Percentiles rank a stretch among this genome's conserved stretches.
Conservation (phyloP, 2,113 vertebrate genomes). For the Coryphaenoides rupestris region DNA sequence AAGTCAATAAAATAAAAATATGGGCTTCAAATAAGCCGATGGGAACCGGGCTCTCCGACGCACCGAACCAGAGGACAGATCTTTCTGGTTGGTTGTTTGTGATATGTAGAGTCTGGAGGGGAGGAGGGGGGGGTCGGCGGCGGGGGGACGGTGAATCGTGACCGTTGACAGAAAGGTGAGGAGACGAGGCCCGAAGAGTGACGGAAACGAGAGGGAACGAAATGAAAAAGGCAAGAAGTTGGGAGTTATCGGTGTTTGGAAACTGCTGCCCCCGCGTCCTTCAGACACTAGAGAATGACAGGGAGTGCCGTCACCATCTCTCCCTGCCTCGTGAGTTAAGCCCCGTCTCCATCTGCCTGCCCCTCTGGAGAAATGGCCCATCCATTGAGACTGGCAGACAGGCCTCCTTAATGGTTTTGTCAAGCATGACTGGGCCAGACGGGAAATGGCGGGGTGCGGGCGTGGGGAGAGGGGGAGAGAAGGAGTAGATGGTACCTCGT, state of each 20-base stretch:
- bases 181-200: not conserved
- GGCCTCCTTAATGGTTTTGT: slow-evolving; percentile 45
- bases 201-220: too few species aligned
- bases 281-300: slow-evolving; percentile 16
- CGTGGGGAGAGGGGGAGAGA: too few species aligned
- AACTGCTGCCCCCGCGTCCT: not conserved
- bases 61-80: slow-evolving; percentile 5
- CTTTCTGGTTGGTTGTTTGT: not conserved
- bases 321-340: slow-evolving; percentile 48
- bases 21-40: slow-evolving; percentile 18
- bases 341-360: too few species aligned
- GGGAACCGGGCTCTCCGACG: not conserved
- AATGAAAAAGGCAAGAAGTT: too few species aligned
- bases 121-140: too few species aligned
- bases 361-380: slow-evolving; percentile 41
- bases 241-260: too few species aligned
- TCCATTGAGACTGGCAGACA: slow-evolving; percentile 50
- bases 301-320: not conserved
- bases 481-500: slow-evolving; percentile 45
- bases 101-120: not conserved
- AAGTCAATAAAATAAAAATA: slow-evolving; percentile 45
- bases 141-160: not conserved
- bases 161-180: slow-evolving; percentile 4
- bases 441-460: slow-evolving; percentile 32
- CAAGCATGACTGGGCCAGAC: slow-evolving; percentile 43